phyloP scores from a whole-genome alignment of 2,888 invertebrate species.

The Polyommatus icarus region DNA sequence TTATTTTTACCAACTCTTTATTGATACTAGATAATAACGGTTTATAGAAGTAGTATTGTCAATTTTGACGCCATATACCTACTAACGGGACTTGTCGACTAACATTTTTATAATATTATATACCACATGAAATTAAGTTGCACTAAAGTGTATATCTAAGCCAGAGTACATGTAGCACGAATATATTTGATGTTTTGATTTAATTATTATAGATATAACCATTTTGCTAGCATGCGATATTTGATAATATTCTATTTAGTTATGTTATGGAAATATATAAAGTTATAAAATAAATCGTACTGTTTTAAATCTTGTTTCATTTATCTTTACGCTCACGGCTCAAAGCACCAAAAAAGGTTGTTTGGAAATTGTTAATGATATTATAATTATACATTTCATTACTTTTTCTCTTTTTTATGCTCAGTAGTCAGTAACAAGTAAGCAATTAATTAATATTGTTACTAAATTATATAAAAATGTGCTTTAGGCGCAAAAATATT shows the following conservation, averaged over 20 bases:
- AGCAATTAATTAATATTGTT: too few relatives aligned
- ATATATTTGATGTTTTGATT: slow-evolving; percentile 36
- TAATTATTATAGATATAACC: slow-evolving; percentile 48
- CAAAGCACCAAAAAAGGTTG: slow-evolving; percentile 27
- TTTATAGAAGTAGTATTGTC: slow-evolving; percentile 12
- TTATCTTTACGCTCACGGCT: slow-evolving; percentile 18
- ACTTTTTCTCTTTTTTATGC: too few relatives aligned
- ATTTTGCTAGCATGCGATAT: slow-evolving; percentile 55
- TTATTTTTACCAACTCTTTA: slow-evolving; percentile 61
- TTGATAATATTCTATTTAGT: slow-evolving; percentile 55
- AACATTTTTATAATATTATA: slow-evolving; percentile 31
- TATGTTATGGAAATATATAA: slow-evolving; percentile 51
- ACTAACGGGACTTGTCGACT: slow-evolving; percentile 23
- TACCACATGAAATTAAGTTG: slow-evolving; percentile 32
- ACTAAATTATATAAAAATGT: too few relatives aligned
- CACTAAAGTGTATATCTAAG: slow-evolving; percentile 32
- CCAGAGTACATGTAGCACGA: slow-evolving; percentile 37
- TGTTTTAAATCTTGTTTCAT: slow-evolving; percentile 49
- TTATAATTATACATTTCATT: too few relatives aligned
- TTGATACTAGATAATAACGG: slow-evolving; percentile 36
- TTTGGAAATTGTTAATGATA: not conserved
- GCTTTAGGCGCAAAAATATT: too few relatives aligned
- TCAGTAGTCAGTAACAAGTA: too few relatives aligned
- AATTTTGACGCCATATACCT: slow-evolving; percentile 21
- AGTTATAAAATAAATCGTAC: slow-evolving; percentile 65